Evolutionary conservation across 2,797 vertebrate genomes (phyloP).

Genomic region (Typhlichthys subterraneus): DNA sequence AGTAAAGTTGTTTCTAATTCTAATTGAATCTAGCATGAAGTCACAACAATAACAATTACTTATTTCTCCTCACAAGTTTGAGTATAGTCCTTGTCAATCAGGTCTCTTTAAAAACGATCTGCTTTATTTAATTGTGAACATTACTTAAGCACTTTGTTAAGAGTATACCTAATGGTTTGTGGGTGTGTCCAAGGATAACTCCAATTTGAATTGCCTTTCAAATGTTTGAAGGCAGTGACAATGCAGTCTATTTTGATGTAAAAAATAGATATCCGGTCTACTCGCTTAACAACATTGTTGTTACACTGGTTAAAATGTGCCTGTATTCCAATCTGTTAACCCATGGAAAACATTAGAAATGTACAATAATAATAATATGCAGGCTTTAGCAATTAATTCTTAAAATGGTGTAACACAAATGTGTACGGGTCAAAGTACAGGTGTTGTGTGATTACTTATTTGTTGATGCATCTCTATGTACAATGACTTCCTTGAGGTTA

Average conservation of each 20-base stretch:
- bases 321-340: neutral
- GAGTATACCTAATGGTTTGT: constrained; percentile 1
- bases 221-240: constrained; percentile 1
- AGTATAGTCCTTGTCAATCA: constrained; percentile 51
- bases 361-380: neutral
- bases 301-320: neutral
- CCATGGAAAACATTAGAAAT: neutral
- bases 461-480: neutral
- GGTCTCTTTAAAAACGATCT: constrained; percentile 11
- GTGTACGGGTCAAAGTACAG: neutral
- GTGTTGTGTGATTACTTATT: neutral
- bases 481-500: neutral
- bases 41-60: constrained; percentile 17
- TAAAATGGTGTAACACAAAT: neutral
- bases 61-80: constrained; percentile 17
- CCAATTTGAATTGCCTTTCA: neutral
- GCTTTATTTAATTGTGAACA: constrained; percentile 16
- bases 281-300: neutral
- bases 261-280: neutral
- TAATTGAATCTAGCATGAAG: neutral
- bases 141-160: constrained; percentile 2
- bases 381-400: neutral
- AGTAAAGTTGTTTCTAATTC: constrained; percentile 7
- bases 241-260: neutral
- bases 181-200: neutral